phyloP scores from a whole-genome alignment of 2,888 invertebrate species.

The Chesias legatella region DNA sequence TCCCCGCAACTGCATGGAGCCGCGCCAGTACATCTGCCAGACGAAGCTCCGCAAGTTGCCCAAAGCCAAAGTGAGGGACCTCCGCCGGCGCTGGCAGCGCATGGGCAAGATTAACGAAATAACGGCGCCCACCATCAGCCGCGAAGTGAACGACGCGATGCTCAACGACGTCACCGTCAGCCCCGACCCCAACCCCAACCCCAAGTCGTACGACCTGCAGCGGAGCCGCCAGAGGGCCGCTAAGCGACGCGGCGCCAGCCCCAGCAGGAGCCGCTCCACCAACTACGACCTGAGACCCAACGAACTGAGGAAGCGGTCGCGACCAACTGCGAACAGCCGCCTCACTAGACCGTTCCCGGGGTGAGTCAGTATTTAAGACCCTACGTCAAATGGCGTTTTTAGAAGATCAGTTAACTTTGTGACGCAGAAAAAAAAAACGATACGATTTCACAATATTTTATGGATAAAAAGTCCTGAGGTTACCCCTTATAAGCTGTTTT shows the following conservation, averaged over 20 bases:
- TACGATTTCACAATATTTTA: no score
- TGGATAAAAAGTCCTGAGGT: no score
- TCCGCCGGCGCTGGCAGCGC: slow-evolving; percentile 68
- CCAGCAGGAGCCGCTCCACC: slow-evolving; percentile 37
- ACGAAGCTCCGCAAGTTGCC: slow-evolving; percentile 77
- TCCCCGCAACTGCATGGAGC: slow-evolving; percentile 82
- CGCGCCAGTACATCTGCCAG: slow-evolving; percentile 86
- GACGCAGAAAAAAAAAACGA: no score
- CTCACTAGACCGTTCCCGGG: slow-evolving; percentile 71
- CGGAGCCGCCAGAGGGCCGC: slow-evolving; percentile 33
- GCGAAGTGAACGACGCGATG: slow-evolving; percentile 57
- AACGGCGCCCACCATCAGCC: slow-evolving; percentile 62
- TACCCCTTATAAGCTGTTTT: no score
- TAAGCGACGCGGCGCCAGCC: slow-evolving; percentile 24
- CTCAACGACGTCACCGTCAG: slow-evolving; percentile 58
- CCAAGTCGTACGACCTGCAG: slow-evolving; percentile 62
- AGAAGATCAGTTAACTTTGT: no score
- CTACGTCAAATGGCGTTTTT: no score
- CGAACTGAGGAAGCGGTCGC: slow-evolving; percentile 54
- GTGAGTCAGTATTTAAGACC: slow-evolving; percentile 40
- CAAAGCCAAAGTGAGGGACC: slow-evolving; percentile 67
- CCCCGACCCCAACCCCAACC: slow-evolving; percentile 47
- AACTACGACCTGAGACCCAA: slow-evolving; percentile 43
- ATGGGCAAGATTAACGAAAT: slow-evolving; percentile 80
- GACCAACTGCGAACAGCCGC: slow-evolving; percentile 45